A percentile compares a stretch with the other conserved stretches of the same genome.
These are phyloP conservation scores for Etheostoma perlongum DNA, from an alignment of 2,797 vertebrate species.

Conservation along the genomic window DNA sequence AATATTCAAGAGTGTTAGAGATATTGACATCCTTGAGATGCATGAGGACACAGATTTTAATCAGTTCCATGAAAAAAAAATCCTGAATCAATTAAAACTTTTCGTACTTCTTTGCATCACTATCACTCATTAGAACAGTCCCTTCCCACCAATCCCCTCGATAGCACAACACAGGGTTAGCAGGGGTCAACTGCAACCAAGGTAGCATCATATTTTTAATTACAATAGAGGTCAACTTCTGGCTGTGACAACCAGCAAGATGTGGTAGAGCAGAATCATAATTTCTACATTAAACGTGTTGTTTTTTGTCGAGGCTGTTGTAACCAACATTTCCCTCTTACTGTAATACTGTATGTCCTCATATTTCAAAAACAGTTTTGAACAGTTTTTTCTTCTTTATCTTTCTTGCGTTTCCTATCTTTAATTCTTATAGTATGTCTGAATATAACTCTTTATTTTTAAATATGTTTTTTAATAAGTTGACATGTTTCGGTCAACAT, in stretches of 20 bases:
- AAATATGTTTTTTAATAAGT: neutral
- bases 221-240: conserved; percentile 28
- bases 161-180: neutral
- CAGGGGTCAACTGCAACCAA: neutral
- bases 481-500: conserved; percentile 18
- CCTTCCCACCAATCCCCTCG: conserved; percentile 7
- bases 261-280: conserved; percentile 12
- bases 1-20: conserved; percentile 25
- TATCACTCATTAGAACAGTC: conserved; percentile 3
- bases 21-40: conserved; percentile 16
- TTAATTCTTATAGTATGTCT: neutral
- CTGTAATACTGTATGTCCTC: neutral
- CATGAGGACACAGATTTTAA: conserved; percentile 21
- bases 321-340: conserved; percentile 1
- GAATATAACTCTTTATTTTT: conserved; percentile 1
- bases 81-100: conserved; percentile 33
- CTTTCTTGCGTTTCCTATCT: neutral
- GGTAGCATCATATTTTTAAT: conserved; percentile 31
- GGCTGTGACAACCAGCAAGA: conserved; percentile 30
- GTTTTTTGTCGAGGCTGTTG: neutral
- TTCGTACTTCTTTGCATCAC: conserved; percentile 25
- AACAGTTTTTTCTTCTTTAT: neutral
- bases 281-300: conserved; percentile 12
- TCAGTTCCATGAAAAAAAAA: conserved; percentile 22
- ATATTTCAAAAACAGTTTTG: neutral